Evolutionary conservation across 2,113 vertebrate genomes (phyloP).

Genomic region (Falcunculus frontatus): DNA sequence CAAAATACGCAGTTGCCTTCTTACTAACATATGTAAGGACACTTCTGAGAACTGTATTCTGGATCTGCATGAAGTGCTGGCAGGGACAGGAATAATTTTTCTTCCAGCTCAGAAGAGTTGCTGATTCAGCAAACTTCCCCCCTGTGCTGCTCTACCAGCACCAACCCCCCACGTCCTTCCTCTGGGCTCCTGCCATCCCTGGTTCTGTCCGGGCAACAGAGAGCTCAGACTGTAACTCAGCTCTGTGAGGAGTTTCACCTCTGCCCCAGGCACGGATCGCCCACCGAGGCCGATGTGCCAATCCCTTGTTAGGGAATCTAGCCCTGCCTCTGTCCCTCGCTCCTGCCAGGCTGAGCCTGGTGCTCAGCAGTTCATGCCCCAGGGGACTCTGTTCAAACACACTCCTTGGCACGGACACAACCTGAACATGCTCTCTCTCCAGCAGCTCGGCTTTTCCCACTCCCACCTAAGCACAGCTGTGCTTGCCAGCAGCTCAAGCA

Average conservation of each 20-base stretch:
- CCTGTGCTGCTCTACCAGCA: neutral
- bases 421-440: neutral
- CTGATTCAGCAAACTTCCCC: neutral
- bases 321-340: neutral
- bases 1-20: neutral
- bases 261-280: neutral
- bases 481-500: neutral
- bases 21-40: neutral
- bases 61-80: neutral
- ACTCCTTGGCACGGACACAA: neutral
- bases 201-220: neutral
- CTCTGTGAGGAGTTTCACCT: neutral
- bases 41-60: neutral
- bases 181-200: neutral
- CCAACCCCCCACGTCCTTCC: neutral
- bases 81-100: neutral
- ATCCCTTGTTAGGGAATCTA: accelerated
- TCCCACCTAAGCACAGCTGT: neutral
- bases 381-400: neutral
- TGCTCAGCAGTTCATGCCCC: neutral
- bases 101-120: neutral
- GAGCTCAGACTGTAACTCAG: neutral
- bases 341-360: neutral
- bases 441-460: neutral
- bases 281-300: accelerated